These are phyloP conservation scores for Drosophila paracracens DNA, from an alignment of 2,888 invertebrate genomes.

Conservation along the genomic window DNA sequence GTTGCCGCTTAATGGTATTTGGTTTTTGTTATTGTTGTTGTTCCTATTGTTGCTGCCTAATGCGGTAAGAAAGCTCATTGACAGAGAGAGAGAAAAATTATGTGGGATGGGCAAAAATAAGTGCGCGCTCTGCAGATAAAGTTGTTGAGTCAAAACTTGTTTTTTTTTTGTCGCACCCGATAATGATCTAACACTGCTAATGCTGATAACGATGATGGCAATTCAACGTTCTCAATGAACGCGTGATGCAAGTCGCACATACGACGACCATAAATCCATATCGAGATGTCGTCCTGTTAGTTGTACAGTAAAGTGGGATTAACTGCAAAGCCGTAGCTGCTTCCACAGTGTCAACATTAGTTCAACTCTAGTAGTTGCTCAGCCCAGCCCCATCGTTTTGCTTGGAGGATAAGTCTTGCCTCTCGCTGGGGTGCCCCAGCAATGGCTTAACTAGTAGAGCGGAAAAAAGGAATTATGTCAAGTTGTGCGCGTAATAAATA, in stretches of 20 bases:
- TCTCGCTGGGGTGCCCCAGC: conserved; percentile 18
- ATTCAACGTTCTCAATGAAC: conserved; percentile 58
- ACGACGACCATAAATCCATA: conserved; percentile 70
- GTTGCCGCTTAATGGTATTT: conserved; percentile 70
- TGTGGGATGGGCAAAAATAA: conserved; percentile 40
- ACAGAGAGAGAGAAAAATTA: conserved; percentile 5
- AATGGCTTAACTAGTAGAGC: conserved; percentile 56
- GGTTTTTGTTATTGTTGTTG: conserved; percentile 42
- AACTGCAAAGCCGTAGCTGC: conserved; percentile 21
- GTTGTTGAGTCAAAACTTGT: conserved; percentile 77
- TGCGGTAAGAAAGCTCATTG: conserved; percentile 72
- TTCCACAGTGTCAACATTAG: conserved; percentile 44
- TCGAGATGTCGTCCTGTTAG: conserved; percentile 58
- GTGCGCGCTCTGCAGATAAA: conserved; percentile 68
- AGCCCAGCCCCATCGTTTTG: conserved; percentile 24
- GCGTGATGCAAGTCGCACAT: conserved; percentile 48
- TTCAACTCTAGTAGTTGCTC: conserved; percentile 62
- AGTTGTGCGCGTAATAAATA: conserved; percentile 82
- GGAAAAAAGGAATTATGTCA: conserved; percentile 81
- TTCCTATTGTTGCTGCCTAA: conserved; percentile 56
- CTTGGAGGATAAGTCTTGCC: conserved; percentile 11
- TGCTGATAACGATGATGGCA: conserved; percentile 44
- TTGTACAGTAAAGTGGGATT: conserved; percentile 43
- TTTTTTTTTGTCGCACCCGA: conserved; percentile 31
- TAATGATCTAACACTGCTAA: conserved; percentile 34